Percentiles rank a stretch among this genome's conserved stretches.
Evolutionary conservation across 2,888 invertebrate genomes (phyloP).

Genomic region (Lasioglossum morio): DNA sequence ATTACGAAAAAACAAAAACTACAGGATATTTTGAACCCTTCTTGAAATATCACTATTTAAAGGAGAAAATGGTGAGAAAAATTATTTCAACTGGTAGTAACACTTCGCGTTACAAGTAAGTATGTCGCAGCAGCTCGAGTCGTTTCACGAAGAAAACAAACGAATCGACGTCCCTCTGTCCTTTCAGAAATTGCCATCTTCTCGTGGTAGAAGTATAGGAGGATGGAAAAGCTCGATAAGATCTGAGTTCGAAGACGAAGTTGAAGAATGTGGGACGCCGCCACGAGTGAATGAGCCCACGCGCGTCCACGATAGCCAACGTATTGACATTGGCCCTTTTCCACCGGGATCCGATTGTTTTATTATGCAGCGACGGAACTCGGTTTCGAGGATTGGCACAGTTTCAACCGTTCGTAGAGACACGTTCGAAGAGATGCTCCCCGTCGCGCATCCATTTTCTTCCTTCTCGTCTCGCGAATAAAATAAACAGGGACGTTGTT

Average conservation of each 20-base stretch:
- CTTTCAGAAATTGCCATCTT: no score
- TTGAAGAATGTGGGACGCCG: neutral
- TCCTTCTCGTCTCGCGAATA: neutral
- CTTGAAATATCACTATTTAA: no score
- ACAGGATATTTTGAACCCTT: no score
- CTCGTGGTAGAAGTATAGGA: no score
- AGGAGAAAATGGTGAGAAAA: no score
- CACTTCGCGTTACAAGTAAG: no score
- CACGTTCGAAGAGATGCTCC: no score
- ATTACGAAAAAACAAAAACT: no score
- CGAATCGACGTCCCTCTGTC: no score
- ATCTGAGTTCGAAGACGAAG: neutral
- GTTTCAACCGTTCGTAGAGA: conserved; percentile 58
- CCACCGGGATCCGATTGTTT: conserved; percentile 66
- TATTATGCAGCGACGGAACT: conserved; percentile 59
- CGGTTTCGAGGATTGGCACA: conserved; percentile 67
- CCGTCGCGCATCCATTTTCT: neutral
- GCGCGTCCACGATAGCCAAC: conserved; percentile 25
- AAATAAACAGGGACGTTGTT: neutral
- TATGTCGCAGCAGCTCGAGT: no score
- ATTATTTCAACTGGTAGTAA: no score
- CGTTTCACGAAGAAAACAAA: no score
- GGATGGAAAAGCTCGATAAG: neutral
- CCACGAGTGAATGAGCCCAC: conserved; percentile 39
- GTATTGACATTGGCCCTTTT: conserved; percentile 74